Conservation (phyloP, 2,113 vertebrate species). For the Hippocampus guttulatus region DNA sequence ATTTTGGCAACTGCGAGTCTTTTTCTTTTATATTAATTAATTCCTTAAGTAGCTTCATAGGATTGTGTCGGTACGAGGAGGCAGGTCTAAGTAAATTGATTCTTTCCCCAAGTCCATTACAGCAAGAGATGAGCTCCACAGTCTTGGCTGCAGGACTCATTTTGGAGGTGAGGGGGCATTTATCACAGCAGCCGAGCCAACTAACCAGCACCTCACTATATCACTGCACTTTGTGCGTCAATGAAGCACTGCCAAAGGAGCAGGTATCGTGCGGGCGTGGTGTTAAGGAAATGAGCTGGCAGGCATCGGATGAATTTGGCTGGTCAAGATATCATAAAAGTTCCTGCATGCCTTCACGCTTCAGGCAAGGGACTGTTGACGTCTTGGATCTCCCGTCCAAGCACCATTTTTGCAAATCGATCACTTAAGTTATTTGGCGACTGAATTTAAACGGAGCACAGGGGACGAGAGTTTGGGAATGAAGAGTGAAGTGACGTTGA, state of each 20-base stretch:
- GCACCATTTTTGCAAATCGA: constrained; percentile 7
- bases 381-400: constrained; percentile 3
- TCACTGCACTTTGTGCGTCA: constrained; percentile 29
- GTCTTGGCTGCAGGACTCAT: constrained; percentile 39
- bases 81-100: constrained; percentile 32
- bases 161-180: constrained; percentile 34
- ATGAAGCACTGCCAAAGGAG: constrained; percentile 30
- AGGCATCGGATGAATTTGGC: constrained; percentile 20
- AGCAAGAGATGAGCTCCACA: constrained; percentile 30
- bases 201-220: constrained; percentile 13
- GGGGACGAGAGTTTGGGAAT: neutral
- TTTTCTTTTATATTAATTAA: constrained; percentile 67
- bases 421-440: neutral
- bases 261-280: neutral
- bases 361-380: constrained; percentile 8
- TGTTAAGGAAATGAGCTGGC: constrained; percentile 30
- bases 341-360: neutral
- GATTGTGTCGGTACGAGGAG: constrained; percentile 15
- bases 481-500: neutral
- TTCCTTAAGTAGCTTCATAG: constrained; percentile 50
- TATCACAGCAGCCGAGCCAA: constrained; percentile 30
- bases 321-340: constrained; percentile 19
- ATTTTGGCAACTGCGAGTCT: constrained; percentile 46
- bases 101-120: constrained; percentile 32
- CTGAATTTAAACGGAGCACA: neutral